Evolutionary conservation across 1,140 invertebrate species (phyloP).

Genomic region (Cydia amplana): DNA sequence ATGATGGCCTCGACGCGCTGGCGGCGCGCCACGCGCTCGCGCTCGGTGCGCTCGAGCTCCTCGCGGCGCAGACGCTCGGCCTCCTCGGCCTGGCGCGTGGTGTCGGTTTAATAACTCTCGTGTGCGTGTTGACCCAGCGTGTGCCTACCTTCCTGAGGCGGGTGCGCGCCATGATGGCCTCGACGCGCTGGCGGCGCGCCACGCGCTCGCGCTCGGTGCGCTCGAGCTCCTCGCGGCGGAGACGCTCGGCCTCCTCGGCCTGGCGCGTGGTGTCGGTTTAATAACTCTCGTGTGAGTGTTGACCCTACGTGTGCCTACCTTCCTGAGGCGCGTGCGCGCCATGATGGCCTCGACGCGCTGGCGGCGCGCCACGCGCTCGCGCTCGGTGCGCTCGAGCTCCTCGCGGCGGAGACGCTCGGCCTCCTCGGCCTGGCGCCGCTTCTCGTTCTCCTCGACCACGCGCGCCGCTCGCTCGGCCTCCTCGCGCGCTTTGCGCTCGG

Average conservation of each 20-base stretch:
- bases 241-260: conserved; percentile 47
- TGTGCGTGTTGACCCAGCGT: conserved; percentile 31
- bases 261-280: not conserved
- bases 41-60: conserved; percentile 64
- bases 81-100: conserved; percentile 41
- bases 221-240: conserved; percentile 58
- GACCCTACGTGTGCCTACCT: conserved; percentile 41
- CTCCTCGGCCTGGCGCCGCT: conserved; percentile 54
- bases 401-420: conserved; percentile 54
- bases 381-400: conserved; percentile 64
- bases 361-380: conserved; percentile 31
- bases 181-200: conserved; percentile 30
- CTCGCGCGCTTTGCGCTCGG: conserved; percentile 86
- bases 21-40: conserved; percentile 31
- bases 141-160: conserved; percentile 39
- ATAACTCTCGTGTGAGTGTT: not conserved
- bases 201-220: conserved; percentile 51
- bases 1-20: conserved; percentile 33
- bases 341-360: conserved; percentile 34
- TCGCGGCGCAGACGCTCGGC: conserved; percentile 48
- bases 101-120: not conserved
- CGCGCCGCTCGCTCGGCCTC: conserved; percentile 84
- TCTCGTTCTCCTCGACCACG: conserved; percentile 53
- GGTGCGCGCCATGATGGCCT: conserved; percentile 31
- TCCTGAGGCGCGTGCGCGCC: conserved; percentile 26